Evolutionary conservation across 2,113 vertebrate species (phyloP), one percentile per base, ranked within the genome.

Genomic region (Aythya baeri): DNA sequence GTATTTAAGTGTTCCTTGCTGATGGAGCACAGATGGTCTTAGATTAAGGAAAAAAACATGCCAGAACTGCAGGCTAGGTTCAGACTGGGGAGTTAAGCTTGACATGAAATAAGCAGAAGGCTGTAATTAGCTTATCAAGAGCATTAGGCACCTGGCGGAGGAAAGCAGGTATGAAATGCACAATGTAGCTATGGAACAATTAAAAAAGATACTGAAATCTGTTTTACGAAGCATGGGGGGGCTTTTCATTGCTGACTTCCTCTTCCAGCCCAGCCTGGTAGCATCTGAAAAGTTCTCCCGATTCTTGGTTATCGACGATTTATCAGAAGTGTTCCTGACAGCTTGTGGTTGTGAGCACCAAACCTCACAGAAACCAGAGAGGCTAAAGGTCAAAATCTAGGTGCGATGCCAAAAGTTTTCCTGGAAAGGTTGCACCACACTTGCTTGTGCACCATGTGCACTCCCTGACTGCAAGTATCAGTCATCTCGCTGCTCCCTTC

Each of bases 81-180:
- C 80, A 94, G 83, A 70, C 66, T 91, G 91, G 87, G 66, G 88
- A 96, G 91, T 91, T 97, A 92, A 86, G 91, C 83, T 96, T 96
- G 83, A 95, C 88, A 84, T 86, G 67, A 93, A 96, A 91, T 79
- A 93, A 95, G 92, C 66, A 94, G 93, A 92, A 96, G 67, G 86
- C 46, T 93, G 91, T 89, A 97, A 96, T 96, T 97, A 96, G 80
- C 67, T 91, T 58, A 93, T 96, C 90, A 92, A 73, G 86, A 96
- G 70, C 3, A 0, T 94, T 93, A 82, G 90, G 83, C 88, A 87
- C 93, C 83, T 93, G 93, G 90, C 0, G 0, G 77, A 91, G 83
- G 58, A 86, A 78, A 91, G 90, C 62, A 91, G 71, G 55, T 76
- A 58, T 41, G 5, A 66, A 94, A 84, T 78, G 66, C 70, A 81